Evolutionary conservation across 1,140 invertebrate genomes (phyloP), one percentile per base, ranked within the genome.

Genomic region (Magallana angulata): DNA sequence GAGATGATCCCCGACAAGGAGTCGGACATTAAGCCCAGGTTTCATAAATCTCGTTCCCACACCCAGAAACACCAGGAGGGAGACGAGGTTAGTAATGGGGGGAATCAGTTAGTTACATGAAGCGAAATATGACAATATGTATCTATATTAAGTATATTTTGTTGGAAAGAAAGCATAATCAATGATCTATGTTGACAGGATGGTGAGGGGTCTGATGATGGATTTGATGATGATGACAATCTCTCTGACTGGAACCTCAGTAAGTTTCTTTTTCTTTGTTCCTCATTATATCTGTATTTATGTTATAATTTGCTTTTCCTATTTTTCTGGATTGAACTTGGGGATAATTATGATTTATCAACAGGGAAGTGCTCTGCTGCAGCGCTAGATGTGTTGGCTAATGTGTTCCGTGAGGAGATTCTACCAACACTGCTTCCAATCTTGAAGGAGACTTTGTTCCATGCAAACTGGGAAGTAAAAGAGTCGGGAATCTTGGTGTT

Each of bases 1-100:
- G 98, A 98, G 93, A 98, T 98, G 95, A 97, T 99, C 89, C 99
- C 99, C 0, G 99, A 99, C 94, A 96, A 98, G 90, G 98, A 99
- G 87, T 98, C 99, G 93, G 99, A 99, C 94, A 99, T 99, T 82
- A 96, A 97, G 89, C 99, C 99, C 4, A 95, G 99, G 89, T 99
- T 99, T 95, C 98, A 99, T 94, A 92, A 93, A 84, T 97, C 98
- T 0, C 97, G 98, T 92, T 97, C 97, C 3, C 98, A 98, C 93
- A 96, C 96, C 16, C 95, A 94, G 90, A 94, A 94, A 89, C 93
- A 94, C 83, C 90, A 92, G 85, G 92, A 93, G 24, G 91, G 90
- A n/a, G 92, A 92, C 11, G 91, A 91, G 91, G 92, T 93, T 5
- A 48, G 36, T 48, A 48, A 3, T 48, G 36, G 36, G 2, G 36